Conservation (phyloP, 2,888 invertebrate genomes). For the Epinotia nisella region DNA sequence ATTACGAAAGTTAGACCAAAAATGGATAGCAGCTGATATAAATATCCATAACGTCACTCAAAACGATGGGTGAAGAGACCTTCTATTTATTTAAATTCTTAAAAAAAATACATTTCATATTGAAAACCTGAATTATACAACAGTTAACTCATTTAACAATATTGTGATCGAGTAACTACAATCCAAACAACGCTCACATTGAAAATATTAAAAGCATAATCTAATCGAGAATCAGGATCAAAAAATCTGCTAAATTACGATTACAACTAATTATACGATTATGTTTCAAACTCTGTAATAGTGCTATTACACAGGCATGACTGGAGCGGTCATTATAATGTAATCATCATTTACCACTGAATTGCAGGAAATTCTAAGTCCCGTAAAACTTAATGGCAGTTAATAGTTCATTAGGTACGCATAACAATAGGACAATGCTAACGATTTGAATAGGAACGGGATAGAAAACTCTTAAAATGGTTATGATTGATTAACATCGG, state of each 20-base stretch:
- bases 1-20: no score
- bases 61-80: no score
- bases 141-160: no score
- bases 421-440: neutral
- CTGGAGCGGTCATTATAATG: neutral
- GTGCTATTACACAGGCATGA: neutral
- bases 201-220: no score
- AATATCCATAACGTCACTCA: no score
- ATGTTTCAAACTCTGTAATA: constrained; percentile 10
- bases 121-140: no score
- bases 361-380: neutral
- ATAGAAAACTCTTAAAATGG: neutral
- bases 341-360: constrained; percentile 22
- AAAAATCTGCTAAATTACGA: neutral
- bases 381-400: constrained; percentile 2
- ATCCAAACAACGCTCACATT: neutral
- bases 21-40: no score
- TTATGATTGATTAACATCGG: neutral
- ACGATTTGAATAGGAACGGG: neutral
- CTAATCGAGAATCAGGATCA: no score
- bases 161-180: no score
- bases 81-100: no score
- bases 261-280: neutral
- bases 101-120: no score
- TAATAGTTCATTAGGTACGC: neutral